phyloP scores from a whole-genome alignment of 2,797 vertebrate species.

The Mus minutoides region DNA sequence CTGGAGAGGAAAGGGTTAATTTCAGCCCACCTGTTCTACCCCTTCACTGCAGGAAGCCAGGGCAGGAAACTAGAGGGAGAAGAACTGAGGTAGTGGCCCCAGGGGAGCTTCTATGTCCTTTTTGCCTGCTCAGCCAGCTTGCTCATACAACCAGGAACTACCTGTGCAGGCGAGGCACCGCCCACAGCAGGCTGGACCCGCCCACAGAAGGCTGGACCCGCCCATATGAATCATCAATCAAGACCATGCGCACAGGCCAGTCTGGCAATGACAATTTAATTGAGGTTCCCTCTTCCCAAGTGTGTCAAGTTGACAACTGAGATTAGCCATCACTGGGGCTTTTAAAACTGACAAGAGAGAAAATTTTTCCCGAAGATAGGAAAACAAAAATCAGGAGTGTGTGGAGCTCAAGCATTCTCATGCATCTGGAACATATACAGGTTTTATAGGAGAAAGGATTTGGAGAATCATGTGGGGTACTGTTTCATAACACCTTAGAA shows the following conservation, averaged over 20 bases:
- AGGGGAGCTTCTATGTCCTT: not conserved
- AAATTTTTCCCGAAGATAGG: not conserved
- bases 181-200: not conserved
- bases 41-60: not conserved
- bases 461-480: not conserved
- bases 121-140: not conserved
- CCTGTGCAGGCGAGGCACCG: no score
- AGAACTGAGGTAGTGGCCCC: not conserved
- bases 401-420: not conserved
- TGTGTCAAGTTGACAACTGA: not conserved
- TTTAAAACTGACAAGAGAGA: constrained; percentile 7
- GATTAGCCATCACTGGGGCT: not conserved
- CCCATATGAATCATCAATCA: not conserved
- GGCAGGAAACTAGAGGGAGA: not conserved
- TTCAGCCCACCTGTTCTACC: not conserved
- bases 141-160: not conserved
- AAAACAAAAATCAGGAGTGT: not conserved
- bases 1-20: not conserved
- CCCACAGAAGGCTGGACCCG: not conserved
- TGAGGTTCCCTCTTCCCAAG: not conserved
- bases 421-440: not conserved
- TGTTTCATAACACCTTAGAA: not conserved
- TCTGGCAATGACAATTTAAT: not conserved
- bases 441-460: constrained; percentile 1
- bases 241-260: not conserved